Evolutionary conservation across 2,113 vertebrate genomes (phyloP).

Genomic region (Ptilorrhoa leucosticta): DNA sequence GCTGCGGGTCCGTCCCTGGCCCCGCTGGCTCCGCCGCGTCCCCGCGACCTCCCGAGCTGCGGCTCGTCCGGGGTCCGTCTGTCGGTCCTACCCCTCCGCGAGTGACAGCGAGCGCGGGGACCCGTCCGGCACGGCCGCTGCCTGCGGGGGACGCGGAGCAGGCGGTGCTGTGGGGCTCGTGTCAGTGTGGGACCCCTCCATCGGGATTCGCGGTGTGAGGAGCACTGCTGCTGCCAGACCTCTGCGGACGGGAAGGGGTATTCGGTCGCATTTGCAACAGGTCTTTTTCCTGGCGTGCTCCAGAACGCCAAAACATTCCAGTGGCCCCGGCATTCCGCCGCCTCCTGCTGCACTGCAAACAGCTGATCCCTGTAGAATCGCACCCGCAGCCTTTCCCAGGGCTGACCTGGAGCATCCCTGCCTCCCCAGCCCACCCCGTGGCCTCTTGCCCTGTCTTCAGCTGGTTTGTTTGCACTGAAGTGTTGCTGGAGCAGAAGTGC

Average conservation of each 20-base stretch:
- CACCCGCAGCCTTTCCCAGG: not conserved
- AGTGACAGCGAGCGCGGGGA: accelerated
- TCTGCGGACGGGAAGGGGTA: accelerated
- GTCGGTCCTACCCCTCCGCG: not conserved
- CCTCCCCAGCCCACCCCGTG: not conserved
- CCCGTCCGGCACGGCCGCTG: not conserved
- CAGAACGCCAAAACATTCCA: not conserved
- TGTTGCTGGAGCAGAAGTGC: not conserved
- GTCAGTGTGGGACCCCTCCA: accelerated
- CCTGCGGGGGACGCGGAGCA: not conserved
- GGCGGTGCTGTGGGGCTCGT: not conserved
- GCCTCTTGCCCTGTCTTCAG: not conserved
- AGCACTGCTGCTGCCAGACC: not conserved
- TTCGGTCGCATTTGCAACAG: accelerated
- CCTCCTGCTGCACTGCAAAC: not conserved
- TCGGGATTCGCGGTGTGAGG: accelerated
- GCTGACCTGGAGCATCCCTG: not conserved
- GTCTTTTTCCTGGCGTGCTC: not conserved
- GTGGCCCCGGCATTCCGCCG: not conserved
- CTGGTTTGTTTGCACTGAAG: not conserved
- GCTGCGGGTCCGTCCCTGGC: not conserved
- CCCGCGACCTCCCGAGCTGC: not conserved
- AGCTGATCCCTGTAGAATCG: conserved; percentile 17
- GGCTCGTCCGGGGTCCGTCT: not conserved
- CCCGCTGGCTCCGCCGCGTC: no score